A percentile compares a stretch with the other conserved stretches of the same genome.
phyloP scores from a whole-genome alignment of 2,888 invertebrate species.

The Notodonta dromedarius region DNA sequence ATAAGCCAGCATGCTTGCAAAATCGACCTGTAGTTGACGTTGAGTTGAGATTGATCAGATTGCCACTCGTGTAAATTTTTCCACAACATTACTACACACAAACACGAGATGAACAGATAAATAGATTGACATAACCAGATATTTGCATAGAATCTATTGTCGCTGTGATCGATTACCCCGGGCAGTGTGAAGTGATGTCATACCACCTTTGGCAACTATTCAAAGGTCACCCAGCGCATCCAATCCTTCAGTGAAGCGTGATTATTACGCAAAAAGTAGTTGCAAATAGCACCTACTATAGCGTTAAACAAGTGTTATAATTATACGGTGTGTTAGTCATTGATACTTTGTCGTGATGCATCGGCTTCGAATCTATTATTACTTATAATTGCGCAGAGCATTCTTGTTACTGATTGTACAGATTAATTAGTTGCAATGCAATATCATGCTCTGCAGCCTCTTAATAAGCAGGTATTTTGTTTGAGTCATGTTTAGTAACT shows the following conservation, averaged over 20 bases:
- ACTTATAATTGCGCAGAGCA: background rate
- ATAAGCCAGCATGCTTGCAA: background rate
- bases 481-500: too few relatives aligned
- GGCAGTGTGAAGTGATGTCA: conserved; percentile 38
- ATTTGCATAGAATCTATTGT: conserved; percentile 44
- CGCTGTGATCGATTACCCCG: conserved; percentile 43
- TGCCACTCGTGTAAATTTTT: background rate
- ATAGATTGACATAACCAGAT: conserved; percentile 23
- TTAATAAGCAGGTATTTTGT: background rate
- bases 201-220: conserved; percentile 31
- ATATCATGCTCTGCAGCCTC: background rate
- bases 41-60: conserved; percentile 2
- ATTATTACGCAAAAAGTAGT: conserved; percentile 53
- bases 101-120: conserved; percentile 11
- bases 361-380: conserved; percentile 9
- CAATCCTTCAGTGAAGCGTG: conserved; percentile 63
- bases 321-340: conserved; percentile 24
- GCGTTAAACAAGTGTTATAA: conserved; percentile 35
- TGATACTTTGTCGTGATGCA: conserved; percentile 12
- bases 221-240: conserved; percentile 64
- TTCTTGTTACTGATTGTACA: background rate
- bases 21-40: background rate
- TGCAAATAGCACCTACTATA: conserved; percentile 38
- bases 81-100: conserved; percentile 9
- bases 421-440: background rate